Evolutionary conservation across 64 coral and sea anemone genomes (phyloP).

Genomic region (Dendrophyllia cribrosa): DNA sequence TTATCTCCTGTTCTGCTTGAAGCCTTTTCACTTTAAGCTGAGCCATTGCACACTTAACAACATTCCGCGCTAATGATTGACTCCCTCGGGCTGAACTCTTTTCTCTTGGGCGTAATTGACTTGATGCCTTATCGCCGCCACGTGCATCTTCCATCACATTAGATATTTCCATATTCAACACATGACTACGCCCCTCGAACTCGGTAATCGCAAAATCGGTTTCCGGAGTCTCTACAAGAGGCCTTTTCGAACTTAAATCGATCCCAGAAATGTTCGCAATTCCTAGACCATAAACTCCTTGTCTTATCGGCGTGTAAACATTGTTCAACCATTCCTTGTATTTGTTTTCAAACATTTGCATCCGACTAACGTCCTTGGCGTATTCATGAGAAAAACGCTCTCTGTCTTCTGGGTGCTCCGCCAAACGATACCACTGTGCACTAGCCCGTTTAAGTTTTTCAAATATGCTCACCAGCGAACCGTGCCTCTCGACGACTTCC

Average conservation of each 20-base stretch:
- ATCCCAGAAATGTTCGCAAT: background rate
- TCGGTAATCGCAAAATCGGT: background rate
- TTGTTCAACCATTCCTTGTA: no score
- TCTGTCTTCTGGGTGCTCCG: no score
- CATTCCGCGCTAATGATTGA: background rate
- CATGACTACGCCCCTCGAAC: background rate
- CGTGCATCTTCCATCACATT: background rate
- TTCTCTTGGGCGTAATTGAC: background rate
- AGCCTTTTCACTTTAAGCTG: constrained; percentile 24
- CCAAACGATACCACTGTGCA: no score
- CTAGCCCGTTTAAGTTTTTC: no score
- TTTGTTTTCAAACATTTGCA: no score
- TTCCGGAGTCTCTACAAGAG: background rate
- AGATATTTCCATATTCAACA: background rate
- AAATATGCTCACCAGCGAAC: background rate
- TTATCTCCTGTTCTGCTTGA: constrained; percentile 2
- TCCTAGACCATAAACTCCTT: background rate
- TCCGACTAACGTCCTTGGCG: background rate
- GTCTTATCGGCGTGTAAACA: background rate
- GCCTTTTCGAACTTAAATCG: background rate
- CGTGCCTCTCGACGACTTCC: background rate
- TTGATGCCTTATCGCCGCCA: background rate
- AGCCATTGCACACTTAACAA: constrained; percentile 11
- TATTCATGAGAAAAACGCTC: background rate
- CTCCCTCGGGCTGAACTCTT: background rate